Evolutionary conservation across 2,888 invertebrate genomes (phyloP), one percentile per base, ranked within the genome.

Genomic region (Agrotis clavis): DNA sequence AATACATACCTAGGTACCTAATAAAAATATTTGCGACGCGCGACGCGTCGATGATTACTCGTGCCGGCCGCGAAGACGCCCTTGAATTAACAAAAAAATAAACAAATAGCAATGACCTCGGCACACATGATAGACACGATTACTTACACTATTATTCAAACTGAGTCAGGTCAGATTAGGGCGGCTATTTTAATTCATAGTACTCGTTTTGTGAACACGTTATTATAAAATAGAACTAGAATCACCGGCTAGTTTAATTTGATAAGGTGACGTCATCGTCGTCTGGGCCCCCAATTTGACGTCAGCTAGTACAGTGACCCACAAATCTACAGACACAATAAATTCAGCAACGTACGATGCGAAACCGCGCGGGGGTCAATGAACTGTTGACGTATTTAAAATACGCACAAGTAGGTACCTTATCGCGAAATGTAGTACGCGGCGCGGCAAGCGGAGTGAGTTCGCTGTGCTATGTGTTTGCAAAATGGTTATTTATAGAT

Each of bases 321-420:
- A 96, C 94, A 96, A 95, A 95, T 95, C 95, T 96, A 96, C 95
- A 96, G 95, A 95, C 96, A 96, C 95, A 95, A 95, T 95, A 94
- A 95, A 94, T 94, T 95, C 93, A 93, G 90, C 93, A 93, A 92
- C 93, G 93, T 92, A 92, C 93, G 92, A 90, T 91, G 94, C 94
- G 92, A 95, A 95, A 90, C 92, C 90, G 90, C 89, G 90, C 90
- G 91, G 94, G 91, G 95, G 93, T 95, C 95, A 93, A 92, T 91
- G 95, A 95, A 94, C 96, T 94, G 93, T 93, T 96, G 95, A 96
- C 95, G 95, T 95, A 94, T 95, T 94, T 94, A 90, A 94, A 95
- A 95, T 95, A 95, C 95, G 93, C 93, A 94, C 92, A 92, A 93
- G 94, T 88, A 88, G 84, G 87, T 94, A 94, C 93, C 94, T 94